A percentile compares a stretch with the other conserved stretches of the same genome.
These are phyloP conservation scores for Thomomys bottae DNA, from an alignment of 2,113 vertebrate species.

Conservation along the genomic window DNA sequence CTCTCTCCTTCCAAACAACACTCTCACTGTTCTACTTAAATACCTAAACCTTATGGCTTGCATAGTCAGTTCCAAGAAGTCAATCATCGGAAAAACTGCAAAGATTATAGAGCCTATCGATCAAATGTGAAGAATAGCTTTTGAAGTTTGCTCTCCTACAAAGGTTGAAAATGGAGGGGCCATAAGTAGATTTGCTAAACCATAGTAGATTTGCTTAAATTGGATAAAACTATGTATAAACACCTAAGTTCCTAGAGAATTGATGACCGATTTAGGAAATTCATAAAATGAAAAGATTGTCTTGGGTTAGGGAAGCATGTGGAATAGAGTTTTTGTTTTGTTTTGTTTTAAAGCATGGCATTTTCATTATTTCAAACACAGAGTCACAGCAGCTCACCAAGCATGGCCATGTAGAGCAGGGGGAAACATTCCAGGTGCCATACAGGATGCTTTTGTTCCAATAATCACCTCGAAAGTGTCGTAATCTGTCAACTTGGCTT, in stretches of 20 bases:
- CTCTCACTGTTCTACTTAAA: slow-evolving; percentile 60
- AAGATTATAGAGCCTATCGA: slow-evolving; percentile 50
- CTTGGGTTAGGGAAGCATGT: slow-evolving; percentile 10
- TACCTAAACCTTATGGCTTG: slow-evolving; percentile 58
- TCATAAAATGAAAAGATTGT: slow-evolving; percentile 50
- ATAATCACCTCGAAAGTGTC: neutral
- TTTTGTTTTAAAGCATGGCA: neutral
- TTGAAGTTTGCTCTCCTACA: slow-evolving; percentile 12
- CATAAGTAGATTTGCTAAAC: slow-evolving; percentile 56
- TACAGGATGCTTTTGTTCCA: neutral
- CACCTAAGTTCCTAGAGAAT: slow-evolving; percentile 45
- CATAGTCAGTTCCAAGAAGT: slow-evolving; percentile 49
- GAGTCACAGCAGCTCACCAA: neutral
- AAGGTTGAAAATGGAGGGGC: slow-evolving; percentile 37
- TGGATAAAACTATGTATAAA: slow-evolving; percentile 55
- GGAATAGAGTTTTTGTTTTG: slow-evolving; percentile 11
- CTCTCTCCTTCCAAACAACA: slow-evolving; percentile 52
- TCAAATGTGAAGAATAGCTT: slow-evolving; percentile 3
- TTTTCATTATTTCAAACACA: neutral
- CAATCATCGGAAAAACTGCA: slow-evolving; percentile 48
- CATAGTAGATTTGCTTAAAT: slow-evolving; percentile 53
- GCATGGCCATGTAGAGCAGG: neutral
- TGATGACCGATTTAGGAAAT: slow-evolving; percentile 42
- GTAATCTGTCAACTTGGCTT: neutral
- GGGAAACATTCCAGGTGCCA: fast-evolving